Evolutionary conservation across 2,888 invertebrate species (phyloP), one percentile per base, ranked within the genome.

Genomic region (Parthenolecanium corni): DNA sequence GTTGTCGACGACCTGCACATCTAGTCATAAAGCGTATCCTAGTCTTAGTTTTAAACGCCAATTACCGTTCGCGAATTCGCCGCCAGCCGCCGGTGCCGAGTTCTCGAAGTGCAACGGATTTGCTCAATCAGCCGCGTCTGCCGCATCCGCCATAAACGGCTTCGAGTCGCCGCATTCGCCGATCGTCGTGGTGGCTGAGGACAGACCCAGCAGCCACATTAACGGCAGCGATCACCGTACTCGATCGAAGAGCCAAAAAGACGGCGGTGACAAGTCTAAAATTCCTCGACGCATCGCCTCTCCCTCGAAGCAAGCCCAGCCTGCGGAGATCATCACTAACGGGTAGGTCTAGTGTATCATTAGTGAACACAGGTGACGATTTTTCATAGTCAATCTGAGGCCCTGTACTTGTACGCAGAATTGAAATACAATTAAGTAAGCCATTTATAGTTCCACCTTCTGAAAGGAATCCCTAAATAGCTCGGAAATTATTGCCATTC

Each of bases 1-100:
- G 38, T 18, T 20, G 18, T 18, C 49, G 21, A 12, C 49, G 21
- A 2, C 49, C 11, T 6, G 14, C 21, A 23, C 49, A 14, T 49
- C 61, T 61, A 61, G 61, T 61, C 61, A 61, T 12, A 51, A 51
- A 40, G 1, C 61, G 2, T 11, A 25, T 5, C 51, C 61, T 61
- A 61, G 61, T 61, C 61, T 11, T 61, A 40, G 16, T 61, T 5
- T 31, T 61, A 61, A 6, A 40, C 16, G 24, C 20, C 57, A 36
- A 38, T 25, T 23, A 9, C 38, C 23, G 47, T 49, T 58, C 36
- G 61, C 51, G 11, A 47, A 31, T 31, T 31, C 31, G 31, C n/a
- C n/a, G n/a, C n/a, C n/a, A n/a, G 4, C 31, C 9, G 24, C 31
- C 23, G 16, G 18, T 25, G 2, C 24, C 12, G 31, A 31, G 23